Evolutionary conservation across 2,888 invertebrate genomes (phyloP), one percentile per base, ranked within the genome.

Genomic region (Automeris io): DNA sequence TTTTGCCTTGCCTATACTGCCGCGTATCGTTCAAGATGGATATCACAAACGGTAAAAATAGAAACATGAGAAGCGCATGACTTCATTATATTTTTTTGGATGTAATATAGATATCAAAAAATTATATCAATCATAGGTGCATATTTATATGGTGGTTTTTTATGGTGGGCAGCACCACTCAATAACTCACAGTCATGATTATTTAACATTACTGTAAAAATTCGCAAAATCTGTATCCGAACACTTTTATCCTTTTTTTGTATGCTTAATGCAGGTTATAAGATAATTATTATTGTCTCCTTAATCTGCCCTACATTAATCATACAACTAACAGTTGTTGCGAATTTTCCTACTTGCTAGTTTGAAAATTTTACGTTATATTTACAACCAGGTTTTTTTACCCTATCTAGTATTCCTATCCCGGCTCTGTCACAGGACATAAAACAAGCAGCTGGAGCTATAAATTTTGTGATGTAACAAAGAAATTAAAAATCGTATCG

Each of bases 121-220:
- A 29, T 52, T 62, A 37, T 57, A 48, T 46, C 54, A 55, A 46
- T 43, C 8, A 49, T 63, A 57, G 79, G 75, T 80, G 78, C 77
- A 59, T 67, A n/a, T 63, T 61, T 54, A 46, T 59, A 57, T 49
- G 61, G n/a, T n/a, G n/a, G n/a, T n/a, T n/a, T n/a, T n/a, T n/a
- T n/a, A n/a, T n/a, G n/a, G n/a, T 68, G 86, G 86, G 86, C 85
- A 86, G 86, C 85, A 82, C 85, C 82, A 79, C 62, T 80, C 78
- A 58, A 56, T 57, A 62, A 68, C 83, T 86, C 85, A 80, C 83
- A 74, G 69, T 54, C 80, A 82, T 82, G 74, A 64, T 54, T 42
- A 33, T 45, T 45, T 49, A 41, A 37, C 36, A 49, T 36, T 43
- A 39, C 62, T 67, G 51, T 65, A 70, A 66, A 72, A 70, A 69